Conservation (phyloP, 1,140 invertebrate species). For the Psilanteris sp. region DNA sequence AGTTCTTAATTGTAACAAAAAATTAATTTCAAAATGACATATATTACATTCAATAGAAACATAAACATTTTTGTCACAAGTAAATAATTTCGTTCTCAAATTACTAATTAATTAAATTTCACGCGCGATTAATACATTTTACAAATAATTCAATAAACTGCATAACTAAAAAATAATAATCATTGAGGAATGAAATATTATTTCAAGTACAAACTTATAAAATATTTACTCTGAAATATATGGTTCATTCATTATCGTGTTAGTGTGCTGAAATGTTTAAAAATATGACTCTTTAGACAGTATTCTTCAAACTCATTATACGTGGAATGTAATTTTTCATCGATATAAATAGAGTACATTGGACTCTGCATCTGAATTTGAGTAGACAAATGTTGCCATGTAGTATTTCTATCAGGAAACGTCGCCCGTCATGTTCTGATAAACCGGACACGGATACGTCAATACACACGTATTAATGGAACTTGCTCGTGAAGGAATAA, state of each 20-base stretch:
- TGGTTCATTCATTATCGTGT: slow-evolving; percentile 15
- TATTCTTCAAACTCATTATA: slow-evolving; percentile 41
- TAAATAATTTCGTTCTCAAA: too few species aligned
- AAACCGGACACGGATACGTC: slow-evolving; percentile 32
- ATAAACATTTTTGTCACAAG: too few species aligned
- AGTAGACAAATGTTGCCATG: slow-evolving; percentile 21
- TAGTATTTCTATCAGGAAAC: slow-evolving; percentile 43
- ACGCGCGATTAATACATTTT: too few species aligned
- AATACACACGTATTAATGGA: slow-evolving; percentile 23
- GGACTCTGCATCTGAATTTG: slow-evolving; percentile 51
- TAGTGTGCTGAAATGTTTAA: slow-evolving; percentile 27
- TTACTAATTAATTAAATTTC: too few species aligned
- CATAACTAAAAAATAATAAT: background rate
- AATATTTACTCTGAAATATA: slow-evolving; percentile 7
- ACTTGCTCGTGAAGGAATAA: slow-evolving; percentile 16
- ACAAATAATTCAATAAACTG: too few species aligned
- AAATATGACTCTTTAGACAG: slow-evolving; percentile 39
- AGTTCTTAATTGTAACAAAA: too few species aligned
- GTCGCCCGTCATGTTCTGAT: slow-evolving; percentile 26
- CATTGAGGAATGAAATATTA: too few species aligned
- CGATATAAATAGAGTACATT: slow-evolving; percentile 50
- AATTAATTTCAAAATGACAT: too few species aligned
- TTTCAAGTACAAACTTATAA: background rate
- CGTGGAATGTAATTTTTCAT: slow-evolving; percentile 21
- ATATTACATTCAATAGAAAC: too few species aligned